Evolutionary conservation across 2,888 invertebrate species (phyloP).

Genomic region (Andricus quercusramuli): DNA sequence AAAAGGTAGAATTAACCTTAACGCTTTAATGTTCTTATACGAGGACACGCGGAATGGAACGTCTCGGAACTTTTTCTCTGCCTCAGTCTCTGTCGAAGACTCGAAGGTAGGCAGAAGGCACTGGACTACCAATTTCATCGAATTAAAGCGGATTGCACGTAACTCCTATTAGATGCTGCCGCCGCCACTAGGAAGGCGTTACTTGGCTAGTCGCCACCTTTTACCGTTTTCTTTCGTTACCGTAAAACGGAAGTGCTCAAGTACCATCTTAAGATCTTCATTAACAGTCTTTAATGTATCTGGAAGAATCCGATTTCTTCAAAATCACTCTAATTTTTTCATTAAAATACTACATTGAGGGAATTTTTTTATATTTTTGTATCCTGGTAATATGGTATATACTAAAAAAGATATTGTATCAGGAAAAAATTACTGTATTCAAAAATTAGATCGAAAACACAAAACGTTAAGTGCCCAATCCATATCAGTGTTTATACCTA

Average conservation of each 20-base stretch:
- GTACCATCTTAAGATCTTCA: slow-evolving; percentile 36
- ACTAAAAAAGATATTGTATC: too few relatives aligned
- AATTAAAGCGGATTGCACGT: slow-evolving; percentile 63
- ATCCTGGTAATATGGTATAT: too few relatives aligned
- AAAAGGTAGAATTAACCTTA: slow-evolving; percentile 62
- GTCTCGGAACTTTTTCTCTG: slow-evolving; percentile 53
- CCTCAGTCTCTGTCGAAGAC: slow-evolving; percentile 45
- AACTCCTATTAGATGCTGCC: slow-evolving; percentile 60
- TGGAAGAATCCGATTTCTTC: neutral
- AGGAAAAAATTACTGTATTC: too few relatives aligned
- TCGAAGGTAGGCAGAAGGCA: slow-evolving; percentile 48
- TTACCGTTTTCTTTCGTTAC: slow-evolving; percentile 45
- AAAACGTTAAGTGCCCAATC: too few relatives aligned
- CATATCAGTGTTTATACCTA: too few relatives aligned
- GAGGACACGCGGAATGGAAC: slow-evolving; percentile 53
- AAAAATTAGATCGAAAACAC: too few relatives aligned
- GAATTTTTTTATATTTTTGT: too few relatives aligned
- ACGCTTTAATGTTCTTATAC: slow-evolving; percentile 60
- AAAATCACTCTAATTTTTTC: neutral
- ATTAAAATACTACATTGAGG: too few relatives aligned
- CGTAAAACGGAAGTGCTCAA: slow-evolving; percentile 42
- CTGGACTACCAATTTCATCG: slow-evolving; percentile 63
- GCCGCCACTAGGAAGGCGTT: slow-evolving; percentile 43
- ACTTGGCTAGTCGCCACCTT: slow-evolving; percentile 53
- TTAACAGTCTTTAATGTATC: slow-evolving; percentile 15